These are phyloP conservation scores for Mesorhabditis belari DNA, from an alignment of 2,888 invertebrate species.

Conservation along the genomic window DNA sequence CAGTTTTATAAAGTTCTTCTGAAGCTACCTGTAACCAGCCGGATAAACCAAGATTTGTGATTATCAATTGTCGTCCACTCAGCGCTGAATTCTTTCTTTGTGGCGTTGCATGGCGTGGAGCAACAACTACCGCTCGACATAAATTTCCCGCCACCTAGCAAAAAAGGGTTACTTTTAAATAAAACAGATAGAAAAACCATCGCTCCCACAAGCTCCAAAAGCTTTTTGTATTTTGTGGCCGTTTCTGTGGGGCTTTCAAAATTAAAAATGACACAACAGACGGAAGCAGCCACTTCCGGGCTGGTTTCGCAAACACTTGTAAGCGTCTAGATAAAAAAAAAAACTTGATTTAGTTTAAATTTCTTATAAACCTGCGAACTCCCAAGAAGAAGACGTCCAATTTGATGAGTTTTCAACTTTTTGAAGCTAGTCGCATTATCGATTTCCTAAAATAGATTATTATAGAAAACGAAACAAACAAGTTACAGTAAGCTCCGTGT, in stretches of 20 bases:
- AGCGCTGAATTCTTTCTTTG: not conserved
- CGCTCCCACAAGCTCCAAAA: no score
- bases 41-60: not conserved
- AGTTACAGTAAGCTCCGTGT: not conserved
- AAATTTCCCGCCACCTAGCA: no score
- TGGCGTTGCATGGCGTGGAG: no score
- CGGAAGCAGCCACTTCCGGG: not conserved
- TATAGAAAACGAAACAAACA: not conserved
- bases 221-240: not conserved
- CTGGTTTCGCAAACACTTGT: not conserved
- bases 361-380: not conserved
- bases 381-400: not conserved
- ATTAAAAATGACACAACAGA: not conserved
- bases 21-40: not conserved
- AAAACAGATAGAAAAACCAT: no score
- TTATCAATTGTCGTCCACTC: not conserved
- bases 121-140: not conserved
- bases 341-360: not conserved
- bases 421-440: not conserved
- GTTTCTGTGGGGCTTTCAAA: not conserved
- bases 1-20: not conserved
- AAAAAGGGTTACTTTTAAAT: no score
- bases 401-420: not conserved
- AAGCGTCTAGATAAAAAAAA: not conserved
- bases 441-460: not conserved